phyloP scores from a whole-genome alignment of 1,140 invertebrate species.

The Atta texana region DNA sequence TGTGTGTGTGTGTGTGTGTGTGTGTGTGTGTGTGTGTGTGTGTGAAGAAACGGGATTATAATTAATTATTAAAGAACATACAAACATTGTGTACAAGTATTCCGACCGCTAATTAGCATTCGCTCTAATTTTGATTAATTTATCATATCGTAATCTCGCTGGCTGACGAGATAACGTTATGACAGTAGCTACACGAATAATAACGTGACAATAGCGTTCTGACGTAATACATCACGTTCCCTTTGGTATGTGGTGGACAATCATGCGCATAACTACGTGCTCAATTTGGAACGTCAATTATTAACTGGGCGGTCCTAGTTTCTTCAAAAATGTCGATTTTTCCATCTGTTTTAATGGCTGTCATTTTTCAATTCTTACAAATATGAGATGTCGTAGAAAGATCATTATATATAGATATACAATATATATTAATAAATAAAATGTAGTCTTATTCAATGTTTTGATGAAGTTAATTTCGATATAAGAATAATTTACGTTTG shows the following conservation, averaged over 20 bases:
- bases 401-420: neutral
- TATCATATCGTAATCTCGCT: constrained; percentile 60
- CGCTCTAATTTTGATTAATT: constrained; percentile 60
- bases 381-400: neutral
- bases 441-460: neutral
- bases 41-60: neutral
- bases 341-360: too few species aligned
- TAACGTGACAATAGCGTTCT: constrained; percentile 64
- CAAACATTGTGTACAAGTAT: neutral
- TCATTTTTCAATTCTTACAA: neutral
- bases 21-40: too few species aligned
- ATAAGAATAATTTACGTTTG: neutral
- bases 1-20: too few species aligned
- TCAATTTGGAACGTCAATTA: constrained; percentile 55
- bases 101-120: constrained; percentile 43
- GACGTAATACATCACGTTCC: constrained; percentile 56
- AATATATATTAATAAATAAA: neutral
- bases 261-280: constrained; percentile 38
- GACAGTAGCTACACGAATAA: constrained; percentile 40
- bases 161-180: constrained; percentile 54
- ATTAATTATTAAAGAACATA: constrained; percentile 20
- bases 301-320: constrained; percentile 28
- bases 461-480: neutral
- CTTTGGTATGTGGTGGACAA: constrained; percentile 50
- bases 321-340: neutral